phyloP scores from a whole-genome alignment of 2,113 vertebrate genomes.

The Prionailurus bengalensis region DNA sequence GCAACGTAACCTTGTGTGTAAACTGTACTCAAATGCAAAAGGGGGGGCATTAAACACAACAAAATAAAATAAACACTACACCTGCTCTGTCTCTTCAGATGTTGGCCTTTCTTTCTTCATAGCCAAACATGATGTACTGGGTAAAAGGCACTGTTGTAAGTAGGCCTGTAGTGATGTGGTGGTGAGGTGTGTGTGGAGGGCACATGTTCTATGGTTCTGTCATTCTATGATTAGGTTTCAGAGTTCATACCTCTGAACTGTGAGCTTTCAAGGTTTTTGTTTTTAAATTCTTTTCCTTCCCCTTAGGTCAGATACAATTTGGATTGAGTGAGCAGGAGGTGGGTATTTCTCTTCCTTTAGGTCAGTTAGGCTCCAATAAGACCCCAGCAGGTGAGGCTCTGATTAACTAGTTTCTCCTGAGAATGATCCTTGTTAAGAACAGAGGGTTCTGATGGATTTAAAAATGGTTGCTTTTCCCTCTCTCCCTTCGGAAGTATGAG shows the following conservation, averaged over 20 bases:
- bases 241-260: neutral
- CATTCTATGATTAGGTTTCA: neutral
- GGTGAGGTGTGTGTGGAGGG: neutral
- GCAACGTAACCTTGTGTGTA: neutral
- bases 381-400: neutral
- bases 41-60: too few species aligned
- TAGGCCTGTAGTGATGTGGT: neutral
- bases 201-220: neutral
- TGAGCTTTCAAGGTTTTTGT: neutral
- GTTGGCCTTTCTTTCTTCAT: neutral
- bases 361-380: neutral
- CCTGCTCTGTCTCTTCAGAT: neutral
- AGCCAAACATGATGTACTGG: neutral
- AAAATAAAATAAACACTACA: neutral
- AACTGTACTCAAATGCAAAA: neutral
- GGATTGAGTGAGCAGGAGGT: neutral
- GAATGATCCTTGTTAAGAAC: neutral
- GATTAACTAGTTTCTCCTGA: slow-evolving; percentile 14
- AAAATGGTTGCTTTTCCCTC: neutral
- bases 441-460: neutral
- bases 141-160: neutral
- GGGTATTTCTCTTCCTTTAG: neutral
- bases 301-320: neutral
- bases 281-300: neutral
- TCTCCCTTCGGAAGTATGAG: neutral